Evolutionary conservation across 2,113 vertebrate species (phyloP).

Genomic region (Peucedramus taeniatus): DNA sequence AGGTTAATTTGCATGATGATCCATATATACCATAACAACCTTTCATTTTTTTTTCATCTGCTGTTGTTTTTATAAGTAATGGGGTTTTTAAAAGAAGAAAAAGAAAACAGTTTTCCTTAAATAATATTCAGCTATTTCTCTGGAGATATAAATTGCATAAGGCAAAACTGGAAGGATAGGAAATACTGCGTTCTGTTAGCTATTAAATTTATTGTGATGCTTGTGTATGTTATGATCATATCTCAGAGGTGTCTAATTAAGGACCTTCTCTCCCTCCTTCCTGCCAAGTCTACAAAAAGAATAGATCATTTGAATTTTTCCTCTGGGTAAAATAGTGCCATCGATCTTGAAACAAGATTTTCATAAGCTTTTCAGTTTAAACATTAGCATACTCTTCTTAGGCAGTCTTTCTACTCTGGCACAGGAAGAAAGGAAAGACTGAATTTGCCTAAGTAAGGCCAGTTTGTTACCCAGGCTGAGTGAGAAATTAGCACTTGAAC

Average conservation of each 20-base stretch:
- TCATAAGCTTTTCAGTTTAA: not conserved
- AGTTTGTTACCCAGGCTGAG: not conserved
- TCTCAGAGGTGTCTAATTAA: not conserved
- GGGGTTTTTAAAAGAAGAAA: not conserved
- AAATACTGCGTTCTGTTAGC: not conserved
- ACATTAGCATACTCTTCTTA: not conserved
- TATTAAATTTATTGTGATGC: not conserved
- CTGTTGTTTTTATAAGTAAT: not conserved
- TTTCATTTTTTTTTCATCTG: not conserved
- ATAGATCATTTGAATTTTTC: not conserved
- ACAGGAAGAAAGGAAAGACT: not conserved
- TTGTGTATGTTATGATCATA: not conserved
- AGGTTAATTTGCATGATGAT: slow-evolving; percentile 35
- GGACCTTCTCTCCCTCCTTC: not conserved
- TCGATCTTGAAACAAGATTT: not conserved
- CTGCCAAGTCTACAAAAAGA: not conserved
- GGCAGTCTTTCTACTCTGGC: not conserved
- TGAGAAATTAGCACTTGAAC: not conserved
- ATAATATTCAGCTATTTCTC: not conserved
- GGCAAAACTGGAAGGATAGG: not conserved
- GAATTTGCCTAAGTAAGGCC: not conserved
- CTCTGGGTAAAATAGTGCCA: not conserved
- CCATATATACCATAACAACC: not conserved
- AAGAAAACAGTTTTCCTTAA: not conserved
- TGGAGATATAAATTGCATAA: not conserved